Evolutionary conservation across 2,797 vertebrate genomes (phyloP).

Genomic region (Sebastes miniatus): DNA sequence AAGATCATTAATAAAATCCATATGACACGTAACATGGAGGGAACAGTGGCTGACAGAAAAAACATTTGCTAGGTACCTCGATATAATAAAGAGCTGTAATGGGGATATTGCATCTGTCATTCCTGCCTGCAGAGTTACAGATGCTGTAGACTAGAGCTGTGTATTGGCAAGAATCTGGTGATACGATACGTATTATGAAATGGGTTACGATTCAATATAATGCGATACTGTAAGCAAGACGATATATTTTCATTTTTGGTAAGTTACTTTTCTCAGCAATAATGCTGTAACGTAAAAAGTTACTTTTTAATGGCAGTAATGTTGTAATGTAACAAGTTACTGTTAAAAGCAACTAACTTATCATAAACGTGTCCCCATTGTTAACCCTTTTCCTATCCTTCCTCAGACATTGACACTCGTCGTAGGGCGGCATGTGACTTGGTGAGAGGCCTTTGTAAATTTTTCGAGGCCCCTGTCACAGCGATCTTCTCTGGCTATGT

Average conservation of each 20-base stretch:
- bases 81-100: too few relatives aligned
- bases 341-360: too few relatives aligned
- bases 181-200: too few relatives aligned
- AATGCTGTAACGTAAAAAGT: neutral
- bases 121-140: too few relatives aligned
- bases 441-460: slow-evolving; percentile 96
- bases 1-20: too few relatives aligned
- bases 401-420: slow-evolving; percentile 95
- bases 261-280: neutral
- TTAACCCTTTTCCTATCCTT: neutral
- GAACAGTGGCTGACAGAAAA: too few relatives aligned
- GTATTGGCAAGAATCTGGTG: too few relatives aligned
- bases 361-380: neutral
- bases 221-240: too few relatives aligned
- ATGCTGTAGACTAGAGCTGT: too few relatives aligned
- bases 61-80: too few relatives aligned
- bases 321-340: neutral
- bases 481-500: slow-evolving; percentile 99
- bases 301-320: neutral
- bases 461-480: slow-evolving; percentile 97
- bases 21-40: neutral
- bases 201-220: too few relatives aligned
- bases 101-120: too few relatives aligned
- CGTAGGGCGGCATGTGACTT: slow-evolving; percentile 97
- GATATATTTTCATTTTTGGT: neutral